A percentile compares a stretch with the other conserved stretches of the same genome.
Conservation (phyloP, 2,797 vertebrate genomes). For the Pygocentrus nattereri region DNA sequence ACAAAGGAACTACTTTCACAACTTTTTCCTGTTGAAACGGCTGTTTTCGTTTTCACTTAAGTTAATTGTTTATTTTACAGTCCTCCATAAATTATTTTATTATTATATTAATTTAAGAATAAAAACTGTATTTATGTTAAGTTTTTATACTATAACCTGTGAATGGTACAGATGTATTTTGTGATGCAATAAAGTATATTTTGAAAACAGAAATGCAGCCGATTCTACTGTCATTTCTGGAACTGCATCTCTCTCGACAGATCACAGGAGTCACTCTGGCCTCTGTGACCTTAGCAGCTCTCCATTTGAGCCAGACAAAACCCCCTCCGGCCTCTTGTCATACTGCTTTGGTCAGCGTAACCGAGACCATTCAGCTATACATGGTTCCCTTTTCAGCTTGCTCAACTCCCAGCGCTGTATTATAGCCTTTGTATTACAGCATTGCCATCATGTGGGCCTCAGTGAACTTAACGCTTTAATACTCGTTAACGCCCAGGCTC, state of each 20-base stretch:
- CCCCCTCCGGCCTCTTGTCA: constrained; percentile 66
- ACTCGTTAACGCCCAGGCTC: background rate
- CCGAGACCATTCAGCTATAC: constrained; percentile 70
- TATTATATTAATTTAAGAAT: constrained; percentile 79
- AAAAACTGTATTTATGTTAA: constrained; percentile 83
- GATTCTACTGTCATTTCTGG: constrained; percentile 64
- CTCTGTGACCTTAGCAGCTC: constrained; percentile 66
- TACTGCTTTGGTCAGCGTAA: constrained; percentile 77
- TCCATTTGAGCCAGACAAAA: constrained; percentile 74
- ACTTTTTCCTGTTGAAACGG: constrained; percentile 69
- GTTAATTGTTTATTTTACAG: constrained; percentile 73
- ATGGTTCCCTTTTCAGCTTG: constrained; percentile 61
- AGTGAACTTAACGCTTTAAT: background rate
- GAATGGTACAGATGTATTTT: constrained; percentile 68
- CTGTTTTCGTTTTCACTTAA: constrained; percentile 57
- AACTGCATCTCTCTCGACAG: constrained; percentile 68
- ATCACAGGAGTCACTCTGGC: constrained; percentile 74
- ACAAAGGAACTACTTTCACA: constrained; percentile 66
- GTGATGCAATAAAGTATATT: constrained; percentile 75
- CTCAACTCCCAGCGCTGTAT: constrained; percentile 27
- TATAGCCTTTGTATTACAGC: background rate
- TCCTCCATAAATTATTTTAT: constrained; percentile 84
- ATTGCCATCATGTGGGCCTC: background rate
- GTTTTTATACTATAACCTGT: constrained; percentile 64
- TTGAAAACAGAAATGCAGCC: constrained; percentile 49